Percentiles rank a stretch among this genome's conserved stretches.
These are phyloP conservation scores for Zaprionus lachaisei DNA, from an alignment of 1,140 invertebrate species.

Conservation along the genomic window DNA sequence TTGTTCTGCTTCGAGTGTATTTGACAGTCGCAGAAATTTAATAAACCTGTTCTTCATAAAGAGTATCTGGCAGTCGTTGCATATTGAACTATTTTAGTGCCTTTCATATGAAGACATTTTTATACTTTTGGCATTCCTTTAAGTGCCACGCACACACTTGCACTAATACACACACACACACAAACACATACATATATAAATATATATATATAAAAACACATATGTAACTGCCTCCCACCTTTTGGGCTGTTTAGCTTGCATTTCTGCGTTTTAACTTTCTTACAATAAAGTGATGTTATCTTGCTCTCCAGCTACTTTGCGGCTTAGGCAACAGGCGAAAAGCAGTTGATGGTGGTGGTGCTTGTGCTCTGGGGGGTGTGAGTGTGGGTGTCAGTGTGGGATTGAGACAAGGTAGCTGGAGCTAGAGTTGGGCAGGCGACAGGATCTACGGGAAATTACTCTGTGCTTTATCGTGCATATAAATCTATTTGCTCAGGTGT, in stretches of 20 bases:
- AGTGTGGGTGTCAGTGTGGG: neutral
- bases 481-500: slow-evolving; percentile 83
- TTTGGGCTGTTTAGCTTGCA: slow-evolving; percentile 64
- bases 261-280: slow-evolving; percentile 83
- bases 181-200: slow-evolving; percentile 8
- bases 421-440: slow-evolving; percentile 57
- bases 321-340: slow-evolving; percentile 78
- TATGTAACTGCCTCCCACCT: slow-evolving; percentile 23
- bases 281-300: slow-evolving; percentile 83
- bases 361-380: no score
- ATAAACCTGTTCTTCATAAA: neutral
- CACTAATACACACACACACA: slow-evolving; percentile 6
- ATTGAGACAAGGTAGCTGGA: neutral
- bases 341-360: slow-evolving; percentile 12
- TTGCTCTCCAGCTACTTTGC: slow-evolving; percentile 76
- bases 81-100: neutral
- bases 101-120: slow-evolving; percentile 33
- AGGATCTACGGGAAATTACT: slow-evolving; percentile 83
- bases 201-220: slow-evolving; percentile 11
- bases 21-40: neutral
- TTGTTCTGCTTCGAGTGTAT: neutral
- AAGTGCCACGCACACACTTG: slow-evolving; percentile 20
- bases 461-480: slow-evolving; percentile 83
- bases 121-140: slow-evolving; percentile 44
- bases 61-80: slow-evolving; percentile 19